Conservation (phyloP, 2,113 vertebrate genomes). For the Carlito syrichta region DNA sequence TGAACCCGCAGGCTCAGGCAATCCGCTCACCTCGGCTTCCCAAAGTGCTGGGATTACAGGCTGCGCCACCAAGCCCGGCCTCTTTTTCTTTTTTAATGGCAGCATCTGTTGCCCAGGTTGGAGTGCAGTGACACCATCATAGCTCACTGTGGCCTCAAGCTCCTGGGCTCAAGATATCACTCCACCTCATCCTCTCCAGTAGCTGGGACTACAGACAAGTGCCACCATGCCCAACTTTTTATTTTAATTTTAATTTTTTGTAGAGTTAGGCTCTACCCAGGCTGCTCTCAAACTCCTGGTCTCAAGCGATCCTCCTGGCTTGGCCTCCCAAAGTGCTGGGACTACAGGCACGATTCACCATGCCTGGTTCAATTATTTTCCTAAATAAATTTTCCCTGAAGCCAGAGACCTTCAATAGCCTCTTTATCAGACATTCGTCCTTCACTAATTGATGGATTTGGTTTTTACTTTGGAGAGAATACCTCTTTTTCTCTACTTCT, state of each 20-base stretch:
- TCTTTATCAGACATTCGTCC: constrained; percentile 83
- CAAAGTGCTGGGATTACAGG: no score
- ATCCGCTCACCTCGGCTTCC: no score
- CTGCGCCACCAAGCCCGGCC: no score
- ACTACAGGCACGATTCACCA: neutral
- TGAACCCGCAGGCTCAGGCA: no score
- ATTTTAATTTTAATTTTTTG: neutral
- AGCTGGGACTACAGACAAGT: neutral
- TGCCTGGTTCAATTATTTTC: neutral
- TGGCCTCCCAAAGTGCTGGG: neutral
- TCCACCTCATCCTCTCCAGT: neutral
- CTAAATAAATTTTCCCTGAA: neutral
- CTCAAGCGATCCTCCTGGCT: neutral
- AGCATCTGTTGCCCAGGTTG: neutral
- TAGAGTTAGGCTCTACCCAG: neutral
- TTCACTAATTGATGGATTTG: constrained; percentile 91
- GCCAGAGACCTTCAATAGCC: no score
- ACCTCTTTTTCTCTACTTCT: no score
- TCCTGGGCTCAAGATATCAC: neutral
- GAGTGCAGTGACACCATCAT: no score
- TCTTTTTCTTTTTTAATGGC: neutral
- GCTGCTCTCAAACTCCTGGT: neutral
- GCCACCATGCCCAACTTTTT: neutral
- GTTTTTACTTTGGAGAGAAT: neutral
- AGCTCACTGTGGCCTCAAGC: neutral